Conservation (phyloP, 2,797 vertebrate species). For the Mus caroli region DNA sequence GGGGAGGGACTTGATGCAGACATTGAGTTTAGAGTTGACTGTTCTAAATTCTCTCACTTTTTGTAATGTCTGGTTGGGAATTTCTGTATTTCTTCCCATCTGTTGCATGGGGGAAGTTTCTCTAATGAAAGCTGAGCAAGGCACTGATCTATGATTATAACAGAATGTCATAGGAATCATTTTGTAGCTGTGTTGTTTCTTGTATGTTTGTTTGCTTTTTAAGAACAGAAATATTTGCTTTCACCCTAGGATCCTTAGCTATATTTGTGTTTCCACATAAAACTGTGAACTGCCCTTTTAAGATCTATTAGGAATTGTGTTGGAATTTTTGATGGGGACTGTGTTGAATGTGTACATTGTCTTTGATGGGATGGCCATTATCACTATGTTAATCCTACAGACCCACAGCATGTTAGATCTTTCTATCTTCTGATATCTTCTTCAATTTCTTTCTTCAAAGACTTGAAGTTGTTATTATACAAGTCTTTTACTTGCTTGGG, state of each 20-base stretch:
- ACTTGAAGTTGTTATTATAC: neutral
- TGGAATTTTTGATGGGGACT: neutral
- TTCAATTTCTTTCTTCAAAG: neutral
- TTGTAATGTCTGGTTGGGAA: neutral
- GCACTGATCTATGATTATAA: neutral
- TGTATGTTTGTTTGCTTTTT: neutral
- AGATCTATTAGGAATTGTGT: neutral
- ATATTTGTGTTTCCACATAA: neutral
- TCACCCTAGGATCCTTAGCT: neutral
- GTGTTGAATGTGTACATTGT: neutral
- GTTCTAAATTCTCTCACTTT: neutral
- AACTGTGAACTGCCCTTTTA: neutral
- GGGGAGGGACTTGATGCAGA: neutral
- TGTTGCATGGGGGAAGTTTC: neutral
- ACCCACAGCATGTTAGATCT: neutral
- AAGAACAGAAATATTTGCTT: neutral
- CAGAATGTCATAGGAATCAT: neutral
- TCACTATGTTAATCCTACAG: neutral
- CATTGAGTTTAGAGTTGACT: neutral
- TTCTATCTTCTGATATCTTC: neutral
- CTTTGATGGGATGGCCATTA: neutral
- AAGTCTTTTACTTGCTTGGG: neutral
- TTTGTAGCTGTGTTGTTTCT: neutral
- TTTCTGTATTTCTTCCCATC: neutral
- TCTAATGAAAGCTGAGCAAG: neutral